Conservation (phyloP, 1,140 invertebrate genomes). For the Manduca sexta region DNA sequence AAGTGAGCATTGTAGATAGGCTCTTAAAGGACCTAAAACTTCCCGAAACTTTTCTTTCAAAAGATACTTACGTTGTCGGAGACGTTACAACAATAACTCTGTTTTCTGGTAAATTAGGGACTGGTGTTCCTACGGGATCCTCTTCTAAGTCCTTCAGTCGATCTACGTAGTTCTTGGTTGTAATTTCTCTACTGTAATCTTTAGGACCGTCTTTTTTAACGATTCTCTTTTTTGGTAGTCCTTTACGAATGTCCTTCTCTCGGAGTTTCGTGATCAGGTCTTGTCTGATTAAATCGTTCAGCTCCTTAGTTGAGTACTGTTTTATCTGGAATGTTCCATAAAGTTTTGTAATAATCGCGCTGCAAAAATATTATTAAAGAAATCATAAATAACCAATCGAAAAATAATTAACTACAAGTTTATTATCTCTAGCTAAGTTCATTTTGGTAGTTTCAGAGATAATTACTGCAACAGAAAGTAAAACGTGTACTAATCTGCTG, state of each 20-base stretch:
- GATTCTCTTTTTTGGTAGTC: slow-evolving; percentile 26
- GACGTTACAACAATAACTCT: slow-evolving; percentile 51
- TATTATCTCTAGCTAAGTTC: too few species aligned
- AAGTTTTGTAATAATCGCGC: too few species aligned
- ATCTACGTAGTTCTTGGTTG: slow-evolving; percentile 39
- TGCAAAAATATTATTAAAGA: too few species aligned
- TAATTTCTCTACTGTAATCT: slow-evolving; percentile 15
- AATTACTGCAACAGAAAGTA: too few species aligned
- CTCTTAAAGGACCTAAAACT: too few species aligned
- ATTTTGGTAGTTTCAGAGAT: too few species aligned
- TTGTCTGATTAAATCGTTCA: slow-evolving; percentile 47
- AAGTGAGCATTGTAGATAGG: too few species aligned
- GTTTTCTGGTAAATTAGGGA: slow-evolving; percentile 42
- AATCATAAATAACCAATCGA: too few species aligned
- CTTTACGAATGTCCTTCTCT: slow-evolving; percentile 42
- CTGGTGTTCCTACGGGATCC: slow-evolving; percentile 46
- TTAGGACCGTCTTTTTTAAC: slow-evolving; percentile 19
- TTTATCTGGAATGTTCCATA: slow-evolving; percentile 46
- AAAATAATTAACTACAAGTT: too few species aligned
- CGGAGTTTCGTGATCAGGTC: slow-evolving; percentile 39
- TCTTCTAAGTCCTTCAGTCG: slow-evolving; percentile 53
- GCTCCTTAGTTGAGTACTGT: slow-evolving; percentile 55
- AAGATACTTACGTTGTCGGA: slow-evolving; percentile 36
- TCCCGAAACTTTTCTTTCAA: too few species aligned
- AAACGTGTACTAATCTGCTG: too few species aligned